Base-by-base conservation (phyloP, 1,140 invertebrate genomes). In the Drosophila elegans region DNA sequence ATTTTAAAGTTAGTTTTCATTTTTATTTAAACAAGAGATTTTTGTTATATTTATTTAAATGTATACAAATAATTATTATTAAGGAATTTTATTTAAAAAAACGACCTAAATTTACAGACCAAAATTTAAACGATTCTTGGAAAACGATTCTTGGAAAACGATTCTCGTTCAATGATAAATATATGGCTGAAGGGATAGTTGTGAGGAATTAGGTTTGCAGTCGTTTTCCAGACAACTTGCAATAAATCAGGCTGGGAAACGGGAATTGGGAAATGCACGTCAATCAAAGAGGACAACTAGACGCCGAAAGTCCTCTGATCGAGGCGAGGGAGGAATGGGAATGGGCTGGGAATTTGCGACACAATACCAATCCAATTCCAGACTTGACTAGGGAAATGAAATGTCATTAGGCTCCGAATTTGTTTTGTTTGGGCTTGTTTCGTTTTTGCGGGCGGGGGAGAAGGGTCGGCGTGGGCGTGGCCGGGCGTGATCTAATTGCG, bases 401-500 rank as follows among this genome's bases (percentile, higher is more conserved):
- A 68, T 68, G 64, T 66, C 60, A 68, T 68, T 66, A 68, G 29
- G 64, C 27, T 42, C 48, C 60, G 46, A 49, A 66, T 68, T 68
- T 51, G 60, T 68, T 68, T 68, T 36, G 64, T 63, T 67, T 45
- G 12, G 61, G 42, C 34, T 62, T 48, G 62, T 61, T 36, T 63
- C 45, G 41, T 34, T 34, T 45, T 45, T n/a, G 27, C 10, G 13
- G 10, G 21, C 11, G 13, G 29, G 27, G 48, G 29, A 9, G 25
- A 0, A 39, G 56, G 29, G 56, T 16, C 1, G 3, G 13, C 44
- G 34, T 66, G 42, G 56, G 39, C 7, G 29, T 32, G 29, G 29
- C 36, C 32, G 51, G 63, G 51, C 27, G 64, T 56, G 64, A 56
- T 69, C 51, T 71, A 69, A 69, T 69, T 71, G 67, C 67, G 64